Evolutionary conservation across 1,140 invertebrate genomes (phyloP), one percentile per base, ranked within the genome.

Genomic region (Psilanteris sp.): DNA sequence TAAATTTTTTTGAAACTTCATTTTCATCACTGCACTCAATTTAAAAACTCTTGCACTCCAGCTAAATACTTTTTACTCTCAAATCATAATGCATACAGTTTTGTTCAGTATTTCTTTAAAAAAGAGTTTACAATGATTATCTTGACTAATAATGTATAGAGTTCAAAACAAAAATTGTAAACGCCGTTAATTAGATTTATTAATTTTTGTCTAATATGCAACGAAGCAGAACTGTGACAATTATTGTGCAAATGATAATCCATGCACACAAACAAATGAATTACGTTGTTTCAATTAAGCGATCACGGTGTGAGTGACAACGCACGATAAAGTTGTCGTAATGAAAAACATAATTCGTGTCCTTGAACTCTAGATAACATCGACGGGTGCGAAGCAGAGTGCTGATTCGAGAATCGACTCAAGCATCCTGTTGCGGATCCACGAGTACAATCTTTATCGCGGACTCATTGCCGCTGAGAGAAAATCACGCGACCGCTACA

Each of bases 341-440:
- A 57, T 57, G 10, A 27, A 57, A 50, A 59, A 59, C 9, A 44
- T 73, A 73, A 73, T 59, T 59, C 27, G 43, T 44, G 50, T 7
- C 70, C 68, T 72, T 72, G 68, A 72, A 72, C 68, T 72, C 64
- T 64, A 72, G 68, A 64, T 72, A 72, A 64, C 57, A 64, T 57
- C 59, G 13, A 14, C 48, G 48, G 13, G 44, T 34, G 52, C 16
- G 11, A 24, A 48, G 36, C 31, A 22, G 9, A 26, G 13, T 13
- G 11, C 37, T 39, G 50, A 72, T 64, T 64, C 41, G 32, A 39
- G 31, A 55, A 50, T 55, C 41, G 64, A 59, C 41, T 9, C 61
- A 13, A 48, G 24, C 34, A 29, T 71, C 48, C 29, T 50, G 57
- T 54, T 48, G 2, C 77, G 80, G 78, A 73, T 82, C 48, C 41